phyloP scores from a whole-genome alignment of 2,797 vertebrate genomes.

The Enteromius argenteus region DNA sequence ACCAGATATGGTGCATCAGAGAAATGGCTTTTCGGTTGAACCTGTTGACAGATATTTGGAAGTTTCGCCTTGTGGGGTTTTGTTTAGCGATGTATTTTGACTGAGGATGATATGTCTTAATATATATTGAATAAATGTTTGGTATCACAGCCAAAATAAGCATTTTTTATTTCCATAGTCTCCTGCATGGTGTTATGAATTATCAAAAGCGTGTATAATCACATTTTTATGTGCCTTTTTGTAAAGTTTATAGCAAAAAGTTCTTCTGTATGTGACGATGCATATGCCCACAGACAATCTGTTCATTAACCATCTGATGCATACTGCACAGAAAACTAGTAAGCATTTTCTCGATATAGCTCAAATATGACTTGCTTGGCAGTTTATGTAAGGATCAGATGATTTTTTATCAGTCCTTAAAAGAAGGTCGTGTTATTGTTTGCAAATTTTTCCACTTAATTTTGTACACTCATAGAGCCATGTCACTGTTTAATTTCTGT shows the following conservation, averaged over 20 bases:
- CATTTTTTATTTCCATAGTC: constrained; percentile 14
- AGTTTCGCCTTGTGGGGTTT: constrained; percentile 37
- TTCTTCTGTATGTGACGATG: neutral
- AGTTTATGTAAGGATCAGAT: too few relatives aligned
- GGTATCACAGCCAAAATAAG: constrained; percentile 58
- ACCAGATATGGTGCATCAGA: constrained; percentile 26
- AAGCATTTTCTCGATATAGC: neutral
- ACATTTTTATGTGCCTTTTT: neutral
- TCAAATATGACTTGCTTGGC: neutral
- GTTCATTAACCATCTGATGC: constrained; percentile 1
- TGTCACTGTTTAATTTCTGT: neutral
- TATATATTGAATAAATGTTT: constrained; percentile 72
- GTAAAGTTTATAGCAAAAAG: neutral
- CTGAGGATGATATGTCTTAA: constrained; percentile 55
- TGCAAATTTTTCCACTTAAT: neutral
- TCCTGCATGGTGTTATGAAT: neutral
- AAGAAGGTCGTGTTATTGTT: neutral
- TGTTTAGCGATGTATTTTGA: constrained; percentile 57
- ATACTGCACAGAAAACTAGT: neutral
- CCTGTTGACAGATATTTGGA: constrained; percentile 33
- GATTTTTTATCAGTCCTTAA: neutral
- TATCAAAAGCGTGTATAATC: neutral
- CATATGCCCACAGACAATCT: neutral
- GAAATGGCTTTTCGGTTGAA: constrained; percentile 34
- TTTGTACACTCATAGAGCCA: neutral